phyloP scores from a whole-genome alignment of 2,113 vertebrate genomes.

The Pavo muticus region DNA sequence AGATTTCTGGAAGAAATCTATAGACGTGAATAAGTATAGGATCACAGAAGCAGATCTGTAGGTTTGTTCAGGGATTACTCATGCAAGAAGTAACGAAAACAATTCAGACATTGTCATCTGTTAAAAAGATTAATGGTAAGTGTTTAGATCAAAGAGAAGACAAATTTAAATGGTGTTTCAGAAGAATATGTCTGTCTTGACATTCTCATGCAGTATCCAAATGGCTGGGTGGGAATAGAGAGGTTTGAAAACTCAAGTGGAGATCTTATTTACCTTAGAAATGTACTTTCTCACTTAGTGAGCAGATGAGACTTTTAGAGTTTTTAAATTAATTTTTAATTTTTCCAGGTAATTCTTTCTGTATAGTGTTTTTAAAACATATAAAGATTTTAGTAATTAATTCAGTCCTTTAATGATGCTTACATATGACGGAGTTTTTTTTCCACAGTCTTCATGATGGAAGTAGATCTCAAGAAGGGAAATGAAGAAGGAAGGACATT shows the following conservation, averaged over 20 bases:
- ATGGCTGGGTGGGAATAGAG: background rate
- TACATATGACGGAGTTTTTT: background rate
- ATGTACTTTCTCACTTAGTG: background rate
- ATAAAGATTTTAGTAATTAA: background rate
- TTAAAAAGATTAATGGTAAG: background rate
- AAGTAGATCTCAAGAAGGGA: background rate
- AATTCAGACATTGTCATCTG: background rate
- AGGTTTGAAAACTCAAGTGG: background rate
- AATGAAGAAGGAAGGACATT: background rate
- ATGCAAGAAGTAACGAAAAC: background rate
- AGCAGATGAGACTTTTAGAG: fast-evolving
- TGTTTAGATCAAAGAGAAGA: background rate
- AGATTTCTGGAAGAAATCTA: background rate
- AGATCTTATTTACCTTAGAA: background rate
- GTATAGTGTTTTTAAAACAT: background rate
- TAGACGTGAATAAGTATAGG: background rate
- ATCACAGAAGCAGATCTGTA: background rate
- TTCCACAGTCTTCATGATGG: background rate
- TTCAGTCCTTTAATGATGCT: background rate
- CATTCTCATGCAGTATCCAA: background rate
- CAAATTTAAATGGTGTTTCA: background rate
- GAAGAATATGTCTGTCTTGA: background rate
- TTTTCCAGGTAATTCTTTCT: background rate
- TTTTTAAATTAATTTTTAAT: background rate
- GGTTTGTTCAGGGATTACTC: background rate